phyloP scores from a whole-genome alignment of 2,797 vertebrate species.

The Typhlichthys subterraneus region DNA sequence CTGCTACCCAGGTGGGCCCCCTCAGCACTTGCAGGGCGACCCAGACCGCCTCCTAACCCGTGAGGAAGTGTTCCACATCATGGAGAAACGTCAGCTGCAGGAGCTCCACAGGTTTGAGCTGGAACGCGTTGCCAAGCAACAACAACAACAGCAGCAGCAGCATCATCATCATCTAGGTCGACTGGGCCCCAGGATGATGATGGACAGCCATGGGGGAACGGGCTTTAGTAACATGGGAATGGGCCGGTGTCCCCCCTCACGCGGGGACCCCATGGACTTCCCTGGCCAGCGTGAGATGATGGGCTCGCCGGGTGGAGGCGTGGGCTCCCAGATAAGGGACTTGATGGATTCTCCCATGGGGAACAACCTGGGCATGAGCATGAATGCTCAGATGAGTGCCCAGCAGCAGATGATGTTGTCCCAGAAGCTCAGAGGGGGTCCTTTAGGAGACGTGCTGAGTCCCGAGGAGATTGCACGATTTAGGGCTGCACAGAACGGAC shows the following conservation, averaged over 20 bases:
- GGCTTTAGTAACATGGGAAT: slow-evolving; percentile 77
- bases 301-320: slow-evolving; percentile 81
- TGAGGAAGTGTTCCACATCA: slow-evolving; percentile 90
- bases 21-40: slow-evolving; percentile 83
- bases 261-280: slow-evolving; percentile 88
- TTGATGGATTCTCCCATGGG: slow-evolving; percentile 86
- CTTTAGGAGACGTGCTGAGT: slow-evolving; percentile 75
- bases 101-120: slow-evolving; percentile 88
- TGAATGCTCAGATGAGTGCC: slow-evolving; percentile 88
- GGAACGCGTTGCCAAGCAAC: slow-evolving; percentile 87
- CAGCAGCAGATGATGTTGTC: slow-evolving; percentile 90
- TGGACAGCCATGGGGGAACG: slow-evolving; percentile 68
- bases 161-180: slow-evolving; percentile 38
- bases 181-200: slow-evolving; percentile 67
- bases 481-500: slow-evolving; percentile 80
- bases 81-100: slow-evolving; percentile 88
- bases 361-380: slow-evolving; percentile 85
- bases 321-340: slow-evolving; percentile 83
- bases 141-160: slow-evolving; percentile 58
- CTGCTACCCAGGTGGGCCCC: slow-evolving; percentile 80
- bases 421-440: slow-evolving; percentile 84
- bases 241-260: slow-evolving; percentile 69
- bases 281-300: slow-evolving; percentile 85
- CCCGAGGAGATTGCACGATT: slow-evolving; percentile 85
- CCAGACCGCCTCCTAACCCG: slow-evolving; percentile 85